A percentile compares a stretch with the other conserved stretches of the same genome.
These are phyloP conservation scores for Hafferia zeledoni DNA, from an alignment of 2,797 vertebrate genomes.

Conservation along the genomic window DNA sequence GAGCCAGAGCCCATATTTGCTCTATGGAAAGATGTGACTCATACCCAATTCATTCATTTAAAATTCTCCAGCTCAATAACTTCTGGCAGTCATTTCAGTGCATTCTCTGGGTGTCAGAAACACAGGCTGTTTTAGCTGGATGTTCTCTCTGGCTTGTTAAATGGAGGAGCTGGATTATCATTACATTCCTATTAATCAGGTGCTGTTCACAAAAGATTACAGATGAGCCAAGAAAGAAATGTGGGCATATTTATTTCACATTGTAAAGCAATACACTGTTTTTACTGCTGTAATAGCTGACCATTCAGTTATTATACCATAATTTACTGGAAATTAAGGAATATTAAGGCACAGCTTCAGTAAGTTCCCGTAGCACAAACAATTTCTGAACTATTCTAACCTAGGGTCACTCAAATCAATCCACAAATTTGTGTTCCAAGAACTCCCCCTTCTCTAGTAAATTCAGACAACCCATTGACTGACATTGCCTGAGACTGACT, in stretches of 20 bases:
- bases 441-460: not conserved
- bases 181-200: constrained; percentile 1
- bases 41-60: constrained; percentile 37
- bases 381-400: not conserved
- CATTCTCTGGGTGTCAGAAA: constrained; percentile 34
- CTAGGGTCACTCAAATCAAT: not conserved
- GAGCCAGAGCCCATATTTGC: not conserved
- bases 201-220: not conserved
- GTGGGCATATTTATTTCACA: not conserved
- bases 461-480: not conserved
- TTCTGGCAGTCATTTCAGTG: constrained; percentile 21
- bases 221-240: not conserved
- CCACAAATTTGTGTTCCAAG: not conserved
- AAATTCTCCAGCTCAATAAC: constrained; percentile 39
- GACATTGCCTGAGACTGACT: not conserved
- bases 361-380: not conserved
- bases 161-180: not conserved
- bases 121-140: constrained; percentile 10
- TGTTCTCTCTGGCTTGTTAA: not conserved
- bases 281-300: not conserved
- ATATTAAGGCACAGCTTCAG: not conserved
- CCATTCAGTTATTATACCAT: not conserved
- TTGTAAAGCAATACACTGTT: not conserved
- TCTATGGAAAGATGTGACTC: constrained; percentile 34
- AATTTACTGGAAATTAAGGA: not conserved